Evolutionary conservation across 2,888 invertebrate species (phyloP).

Genomic region (Anoplius nigerrimus): DNA sequence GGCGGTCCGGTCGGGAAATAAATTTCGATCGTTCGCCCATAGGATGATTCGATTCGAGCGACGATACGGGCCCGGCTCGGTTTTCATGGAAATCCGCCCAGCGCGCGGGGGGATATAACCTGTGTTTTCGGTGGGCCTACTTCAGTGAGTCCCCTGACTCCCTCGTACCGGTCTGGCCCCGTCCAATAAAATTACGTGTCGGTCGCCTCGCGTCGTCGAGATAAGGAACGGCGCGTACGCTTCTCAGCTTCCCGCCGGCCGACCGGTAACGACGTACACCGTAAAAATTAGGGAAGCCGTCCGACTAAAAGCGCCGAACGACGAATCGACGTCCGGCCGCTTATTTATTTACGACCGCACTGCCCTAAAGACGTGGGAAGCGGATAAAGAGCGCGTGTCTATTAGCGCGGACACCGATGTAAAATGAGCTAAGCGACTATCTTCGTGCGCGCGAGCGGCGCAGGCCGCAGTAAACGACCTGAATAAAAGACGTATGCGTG

Average conservation of each 20-base stretch:
- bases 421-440: neutral
- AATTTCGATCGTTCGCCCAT: neutral
- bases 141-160: constrained; percentile 20
- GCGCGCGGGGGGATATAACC: constrained; percentile 7
- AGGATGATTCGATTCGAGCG: neutral
- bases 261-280: constrained; percentile 30
- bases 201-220: constrained; percentile 1
- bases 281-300: constrained; percentile 50
- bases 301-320: constrained; percentile 40
- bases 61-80: neutral
- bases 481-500: no score
- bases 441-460: neutral
- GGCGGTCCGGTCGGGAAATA: neutral
- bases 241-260: constrained; percentile 20
- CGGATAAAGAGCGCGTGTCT: neutral
- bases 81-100: constrained; percentile 4
- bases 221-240: constrained; percentile 22
- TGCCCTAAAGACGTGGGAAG: neutral
- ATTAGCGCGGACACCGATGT: neutral
- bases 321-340: constrained; percentile 26
- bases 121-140: constrained; percentile 19
- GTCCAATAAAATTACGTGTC: constrained; percentile 35
- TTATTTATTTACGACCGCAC: constrained; percentile 47
- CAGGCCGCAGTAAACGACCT: no score
- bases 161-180: neutral